Evolutionary conservation across 2,113 vertebrate genomes (phyloP).

Genomic region (Fulica atra): DNA sequence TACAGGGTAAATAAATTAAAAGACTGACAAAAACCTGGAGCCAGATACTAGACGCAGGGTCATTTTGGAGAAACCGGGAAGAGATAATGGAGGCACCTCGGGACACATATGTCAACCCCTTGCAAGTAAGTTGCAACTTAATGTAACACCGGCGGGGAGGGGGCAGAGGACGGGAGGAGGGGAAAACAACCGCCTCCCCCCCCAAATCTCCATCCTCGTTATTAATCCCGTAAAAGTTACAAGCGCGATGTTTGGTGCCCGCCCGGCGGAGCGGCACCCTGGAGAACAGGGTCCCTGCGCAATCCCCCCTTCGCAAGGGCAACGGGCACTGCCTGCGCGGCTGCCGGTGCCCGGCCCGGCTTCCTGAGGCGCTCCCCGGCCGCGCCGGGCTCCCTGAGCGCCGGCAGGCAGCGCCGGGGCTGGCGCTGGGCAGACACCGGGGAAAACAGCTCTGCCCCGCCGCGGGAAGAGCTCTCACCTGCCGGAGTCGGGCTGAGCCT

Average conservation of each 20-base stretch:
- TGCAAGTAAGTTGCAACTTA: neutral
- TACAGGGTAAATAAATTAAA: neutral
- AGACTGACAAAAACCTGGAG: neutral
- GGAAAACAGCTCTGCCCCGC: neutral
- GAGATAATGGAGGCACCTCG: neutral
- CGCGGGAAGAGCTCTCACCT: neutral
- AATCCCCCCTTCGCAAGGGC: neutral
- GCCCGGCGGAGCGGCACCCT: neutral
- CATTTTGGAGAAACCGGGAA: neutral
- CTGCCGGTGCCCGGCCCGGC: accelerated
- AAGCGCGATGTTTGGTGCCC: accelerated
- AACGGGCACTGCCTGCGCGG: no score
- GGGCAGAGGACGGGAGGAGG: no score
- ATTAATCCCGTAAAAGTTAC: neutral
- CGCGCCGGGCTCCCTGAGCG: neutral
- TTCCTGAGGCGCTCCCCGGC: neutral
- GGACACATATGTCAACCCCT: neutral
- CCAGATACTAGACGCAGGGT: neutral
- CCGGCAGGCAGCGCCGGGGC: neutral
- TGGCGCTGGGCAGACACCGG: no score
- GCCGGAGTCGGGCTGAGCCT: accelerated
- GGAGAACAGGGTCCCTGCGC: neutral
- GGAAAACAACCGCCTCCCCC: no score
- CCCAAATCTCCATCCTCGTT: neutral
- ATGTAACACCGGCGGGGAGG: neutral